phyloP scores from a whole-genome alignment of 1,140 invertebrate genomes.

The Microplitis mediator region DNA sequence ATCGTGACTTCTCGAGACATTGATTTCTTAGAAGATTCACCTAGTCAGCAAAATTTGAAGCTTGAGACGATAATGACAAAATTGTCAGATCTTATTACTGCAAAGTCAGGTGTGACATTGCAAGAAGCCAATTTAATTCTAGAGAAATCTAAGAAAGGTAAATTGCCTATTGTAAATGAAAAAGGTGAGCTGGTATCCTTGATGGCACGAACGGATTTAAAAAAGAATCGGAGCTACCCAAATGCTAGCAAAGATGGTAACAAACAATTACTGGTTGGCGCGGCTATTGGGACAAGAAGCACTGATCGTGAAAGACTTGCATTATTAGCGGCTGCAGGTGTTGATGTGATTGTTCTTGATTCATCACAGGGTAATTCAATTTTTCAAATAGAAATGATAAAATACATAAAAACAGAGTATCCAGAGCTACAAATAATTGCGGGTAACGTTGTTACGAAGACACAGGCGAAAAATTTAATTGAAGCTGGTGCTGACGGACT shows the following conservation, averaged over 20 bases:
- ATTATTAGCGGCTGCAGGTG: constrained; percentile 83
- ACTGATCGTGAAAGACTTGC: constrained; percentile 82
- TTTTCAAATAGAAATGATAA: constrained; percentile 96
- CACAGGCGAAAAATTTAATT: constrained; percentile 96
- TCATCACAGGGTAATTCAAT: constrained; percentile 98
- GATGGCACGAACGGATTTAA: constrained; percentile 98
- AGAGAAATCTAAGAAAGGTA: no score
- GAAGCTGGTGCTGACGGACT: constrained; percentile 96
- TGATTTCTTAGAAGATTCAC: constrained; percentile 85
- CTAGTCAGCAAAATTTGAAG: constrained; percentile 63
- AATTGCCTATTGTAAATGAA: no score
- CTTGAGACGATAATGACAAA: constrained; percentile 89
- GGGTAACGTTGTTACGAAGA: constrained; percentile 96
- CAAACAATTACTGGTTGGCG: constrained; percentile 96
- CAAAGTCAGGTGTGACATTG: no score
- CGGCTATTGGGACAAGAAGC: constrained; percentile 91
- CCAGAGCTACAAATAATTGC: constrained; percentile 93
- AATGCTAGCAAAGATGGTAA: constrained; percentile 97
- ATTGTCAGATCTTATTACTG: no score
- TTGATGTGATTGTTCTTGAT: constrained; percentile 97
- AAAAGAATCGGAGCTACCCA: constrained; percentile 97
- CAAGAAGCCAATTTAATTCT: no score
- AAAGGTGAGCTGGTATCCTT: constrained; percentile 89
- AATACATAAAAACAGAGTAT: constrained; percentile 88
- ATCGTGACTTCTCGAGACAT: constrained; percentile 98